Percentiles rank a stretch among this genome's conserved stretches.
phyloP scores from a whole-genome alignment of 2,797 vertebrate genomes.

The Avahi laniger region DNA sequence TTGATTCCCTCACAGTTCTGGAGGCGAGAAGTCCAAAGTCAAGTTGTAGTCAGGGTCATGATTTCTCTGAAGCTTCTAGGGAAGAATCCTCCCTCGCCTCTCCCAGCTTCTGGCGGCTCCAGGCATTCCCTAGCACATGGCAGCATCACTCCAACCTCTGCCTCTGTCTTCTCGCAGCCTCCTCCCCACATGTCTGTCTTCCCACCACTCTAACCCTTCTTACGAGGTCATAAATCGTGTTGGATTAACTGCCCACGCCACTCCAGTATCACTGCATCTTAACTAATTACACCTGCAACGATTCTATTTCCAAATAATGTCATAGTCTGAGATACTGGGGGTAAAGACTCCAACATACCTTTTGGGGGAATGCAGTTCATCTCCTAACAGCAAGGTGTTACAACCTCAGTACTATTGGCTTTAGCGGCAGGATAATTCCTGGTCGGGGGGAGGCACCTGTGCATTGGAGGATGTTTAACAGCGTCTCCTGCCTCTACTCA shows the following conservation, averaged over 20 bases:
- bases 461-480: accelerated
- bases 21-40: not conserved
- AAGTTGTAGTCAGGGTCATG: accelerated
- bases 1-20: not conserved
- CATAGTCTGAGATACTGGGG: not conserved
- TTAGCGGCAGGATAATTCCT: not conserved
- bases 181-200: not conserved
- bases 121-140: accelerated
- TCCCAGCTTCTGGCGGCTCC: not conserved
- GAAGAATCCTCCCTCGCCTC: accelerated
- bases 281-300: not conserved
- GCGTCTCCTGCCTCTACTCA: not conserved
- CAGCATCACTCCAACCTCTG: accelerated
- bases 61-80: not conserved
- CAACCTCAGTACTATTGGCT: accelerated
- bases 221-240: accelerated
- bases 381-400: not conserved
- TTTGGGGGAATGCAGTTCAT: not conserved
- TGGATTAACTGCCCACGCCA: not conserved
- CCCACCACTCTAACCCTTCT: not conserved
- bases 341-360: not conserved
- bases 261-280: not conserved
- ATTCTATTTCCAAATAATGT: not conserved
- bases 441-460: accelerated
- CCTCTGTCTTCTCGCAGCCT: accelerated